phyloP scores from a whole-genome alignment of 2,797 vertebrate species.

The Poecilia picta region DNA sequence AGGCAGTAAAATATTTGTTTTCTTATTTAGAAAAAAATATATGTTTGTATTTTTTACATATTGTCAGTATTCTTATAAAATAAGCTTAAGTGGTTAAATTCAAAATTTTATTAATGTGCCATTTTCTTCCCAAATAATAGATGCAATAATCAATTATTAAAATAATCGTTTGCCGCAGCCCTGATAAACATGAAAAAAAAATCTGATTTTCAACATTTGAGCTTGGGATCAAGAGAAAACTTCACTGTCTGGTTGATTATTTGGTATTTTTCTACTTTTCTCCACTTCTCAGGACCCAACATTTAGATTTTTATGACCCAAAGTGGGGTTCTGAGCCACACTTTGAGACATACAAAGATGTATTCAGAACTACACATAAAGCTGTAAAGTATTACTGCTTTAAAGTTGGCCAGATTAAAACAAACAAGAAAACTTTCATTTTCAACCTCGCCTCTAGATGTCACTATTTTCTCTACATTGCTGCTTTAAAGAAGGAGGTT shows the following conservation, averaged over 20 bases:
- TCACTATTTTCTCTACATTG: not conserved
- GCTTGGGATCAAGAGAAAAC: not conserved
- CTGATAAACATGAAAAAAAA: not conserved
- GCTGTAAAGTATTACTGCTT: not conserved
- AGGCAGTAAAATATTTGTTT: no score
- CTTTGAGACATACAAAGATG: not conserved
- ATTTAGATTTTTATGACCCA: not conserved
- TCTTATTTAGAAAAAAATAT: no score
- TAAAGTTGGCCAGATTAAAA: not conserved
- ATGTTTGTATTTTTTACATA: no score
- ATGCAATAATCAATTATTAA: no score
- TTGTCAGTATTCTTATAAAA: no score
- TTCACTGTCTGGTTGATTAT: not conserved
- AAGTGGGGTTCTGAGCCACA: not conserved
- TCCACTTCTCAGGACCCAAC: not conserved
- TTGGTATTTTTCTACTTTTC: not conserved
- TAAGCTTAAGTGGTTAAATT: no score
- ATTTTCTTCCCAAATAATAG: no score
- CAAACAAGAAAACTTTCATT: not conserved
- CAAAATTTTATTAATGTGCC: no score
- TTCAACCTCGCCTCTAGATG: slow-evolving; percentile 3
- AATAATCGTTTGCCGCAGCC: no score
- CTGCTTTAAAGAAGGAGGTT: not conserved
- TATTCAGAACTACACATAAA: not conserved
- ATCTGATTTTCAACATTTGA: not conserved